These are phyloP conservation scores for Notocelia uddmanniana DNA, from an alignment of 2,888 invertebrate species.

Conservation along the genomic window DNA sequence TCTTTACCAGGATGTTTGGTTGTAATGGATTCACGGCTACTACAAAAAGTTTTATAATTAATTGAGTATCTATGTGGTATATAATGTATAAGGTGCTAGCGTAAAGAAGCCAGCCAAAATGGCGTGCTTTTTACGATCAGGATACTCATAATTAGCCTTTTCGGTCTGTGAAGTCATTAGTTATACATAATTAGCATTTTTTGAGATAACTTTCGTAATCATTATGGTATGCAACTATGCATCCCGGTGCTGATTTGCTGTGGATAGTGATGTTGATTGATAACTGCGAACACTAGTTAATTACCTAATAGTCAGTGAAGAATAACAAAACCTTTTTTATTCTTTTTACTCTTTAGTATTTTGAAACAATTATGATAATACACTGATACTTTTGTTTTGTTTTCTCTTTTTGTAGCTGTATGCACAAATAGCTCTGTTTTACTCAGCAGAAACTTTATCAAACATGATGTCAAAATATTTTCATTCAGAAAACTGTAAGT, in stretches of 20 bases:
- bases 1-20: background rate
- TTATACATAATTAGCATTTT: background rate
- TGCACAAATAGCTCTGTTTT: no score
- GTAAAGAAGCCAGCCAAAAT: background rate
- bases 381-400: no score
- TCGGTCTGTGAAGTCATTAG: background rate
- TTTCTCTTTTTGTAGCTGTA: no score
- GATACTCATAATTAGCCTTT: background rate
- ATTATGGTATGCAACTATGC: background rate
- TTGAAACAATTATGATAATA: no score
- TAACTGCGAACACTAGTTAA: no score
- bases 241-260: background rate
- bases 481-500: no score
- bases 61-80: background rate
- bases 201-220: background rate
- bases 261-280: no score
- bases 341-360: no score
- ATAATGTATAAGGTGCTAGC: background rate
- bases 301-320: no score
- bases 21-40: background rate
- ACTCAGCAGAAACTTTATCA: no score
- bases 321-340: no score
- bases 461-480: no score
- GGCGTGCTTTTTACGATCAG: background rate
- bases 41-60: background rate